These are phyloP conservation scores for Chaenodraco wilsoni DNA, from an alignment of 2,797 vertebrate species.

Conservation along the genomic window DNA sequence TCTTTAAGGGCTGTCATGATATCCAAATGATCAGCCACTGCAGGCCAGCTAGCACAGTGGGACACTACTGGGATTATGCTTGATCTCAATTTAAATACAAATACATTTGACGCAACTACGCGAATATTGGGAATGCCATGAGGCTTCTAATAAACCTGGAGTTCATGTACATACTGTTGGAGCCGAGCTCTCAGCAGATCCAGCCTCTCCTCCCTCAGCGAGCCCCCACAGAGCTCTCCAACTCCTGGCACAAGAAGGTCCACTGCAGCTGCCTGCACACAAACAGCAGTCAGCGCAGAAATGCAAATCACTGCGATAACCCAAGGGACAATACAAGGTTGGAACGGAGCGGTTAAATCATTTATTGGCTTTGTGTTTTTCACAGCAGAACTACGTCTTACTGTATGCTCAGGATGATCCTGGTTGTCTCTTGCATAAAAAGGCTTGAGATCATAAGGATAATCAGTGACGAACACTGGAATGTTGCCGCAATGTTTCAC, in stretches of 20 bases:
- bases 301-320: slow-evolving; percentile 52
- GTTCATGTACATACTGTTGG: slow-evolving; percentile 80
- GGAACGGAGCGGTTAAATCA: slow-evolving; percentile 52
- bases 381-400: slow-evolving; percentile 73
- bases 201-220: slow-evolving; percentile 93
- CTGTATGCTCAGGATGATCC: slow-evolving; percentile 87
- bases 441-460: slow-evolving; percentile 93
- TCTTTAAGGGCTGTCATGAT: too few species aligned
- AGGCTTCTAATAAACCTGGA: neutral
- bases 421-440: slow-evolving; percentile 96
- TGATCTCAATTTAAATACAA: neutral
- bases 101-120: neutral
- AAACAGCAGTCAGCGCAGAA: slow-evolving; percentile 42
- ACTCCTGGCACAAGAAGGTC: slow-evolving; percentile 94
- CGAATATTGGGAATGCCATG: slow-evolving; percentile 6
- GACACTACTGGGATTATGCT: neutral
- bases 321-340: slow-evolving; percentile 21
- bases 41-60: neutral
- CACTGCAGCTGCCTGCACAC: slow-evolving; percentile 91
- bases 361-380: slow-evolving; percentile 45
- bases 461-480: slow-evolving; percentile 94
- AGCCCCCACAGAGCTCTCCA: slow-evolving; percentile 96
- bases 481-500: slow-evolving; percentile 91
- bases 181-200: slow-evolving; percentile 87
- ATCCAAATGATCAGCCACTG: neutral